Base-by-base conservation (phyloP, 92 coral and sea anemone genomes). In the Epizoanthus stellaris region DNA sequence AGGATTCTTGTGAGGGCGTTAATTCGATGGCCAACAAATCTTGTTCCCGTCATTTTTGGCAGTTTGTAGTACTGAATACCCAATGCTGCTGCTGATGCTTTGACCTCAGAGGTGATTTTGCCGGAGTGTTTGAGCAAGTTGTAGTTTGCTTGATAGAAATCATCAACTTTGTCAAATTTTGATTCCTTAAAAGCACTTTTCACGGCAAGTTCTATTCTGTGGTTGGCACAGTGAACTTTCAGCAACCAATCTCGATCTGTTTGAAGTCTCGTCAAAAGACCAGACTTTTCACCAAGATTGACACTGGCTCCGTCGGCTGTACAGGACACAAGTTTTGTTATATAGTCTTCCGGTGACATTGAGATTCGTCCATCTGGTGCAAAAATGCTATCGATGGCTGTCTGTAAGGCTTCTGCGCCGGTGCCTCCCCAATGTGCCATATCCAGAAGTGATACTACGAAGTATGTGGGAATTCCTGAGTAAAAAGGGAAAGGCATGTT, bases 371-470 rank as follows among this genome's bases (percentile, higher is more conserved):
- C 53, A 34, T 30, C 75, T 57, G n/a, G 17, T 30, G 79, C 77
- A 64, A 62, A 75, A 56, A 85, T 80, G 61, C 75, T 85, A 63
- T 85, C 82, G 62, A 85, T 62, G 3, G 88, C 49, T 21, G 15
- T 59, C 62, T 85, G 64, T 54, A 85, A 47, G 52, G 88, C 79
- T 49, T 85, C 82, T 15, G 82, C 82, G 52, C 61, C 60, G 40
- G 75, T 49, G 9, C 75, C 88, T 45, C 82, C 88, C 79, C 70
- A 80, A 52, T 65, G 43, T 75, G 88, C 82, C 82, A 74, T 85
- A 68, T 85, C 82, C 56, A 85, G 79, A 59, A 85, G 80, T 34
- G 82, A 65, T 34, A 75, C 87, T 21, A 83, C 70, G 43, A 80
- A 64, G 69, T 80, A 80, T 38, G 72, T 70, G 19, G 85, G 75